Conservation (phyloP, 2,113 vertebrate genomes). For the Panthera uncia region DNA sequence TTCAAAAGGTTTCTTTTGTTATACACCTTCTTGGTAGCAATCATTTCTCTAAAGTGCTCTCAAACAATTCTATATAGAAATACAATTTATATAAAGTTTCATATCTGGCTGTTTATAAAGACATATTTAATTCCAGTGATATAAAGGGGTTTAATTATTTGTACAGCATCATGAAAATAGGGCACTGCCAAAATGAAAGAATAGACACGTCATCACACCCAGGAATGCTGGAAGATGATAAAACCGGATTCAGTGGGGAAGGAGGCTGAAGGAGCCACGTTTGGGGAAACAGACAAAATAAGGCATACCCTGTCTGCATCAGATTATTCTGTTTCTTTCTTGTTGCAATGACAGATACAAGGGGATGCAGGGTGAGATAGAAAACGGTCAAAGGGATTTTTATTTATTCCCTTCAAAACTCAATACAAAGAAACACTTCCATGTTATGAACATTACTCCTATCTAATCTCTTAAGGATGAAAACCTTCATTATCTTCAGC, state of each 20-base stretch:
- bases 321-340: not conserved
- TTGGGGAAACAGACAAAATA: slow-evolving; percentile 22
- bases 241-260: not conserved
- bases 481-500: not conserved
- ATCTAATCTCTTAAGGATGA: not conserved
- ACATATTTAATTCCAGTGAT: not conserved
- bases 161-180: not conserved
- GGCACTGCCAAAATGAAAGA: not conserved
- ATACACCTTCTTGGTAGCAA: not conserved
- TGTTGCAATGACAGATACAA: slow-evolving; percentile 26
- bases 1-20: slow-evolving; percentile 18
- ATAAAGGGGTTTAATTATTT: slow-evolving; percentile 20
- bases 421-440: not conserved
- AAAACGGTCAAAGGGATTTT: slow-evolving; percentile 5
- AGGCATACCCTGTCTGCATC: not conserved
- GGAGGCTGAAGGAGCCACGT: not conserved
- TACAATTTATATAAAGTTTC: not conserved
- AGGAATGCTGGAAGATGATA: not conserved
- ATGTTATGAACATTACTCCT: not conserved
- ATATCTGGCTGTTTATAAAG: not conserved
- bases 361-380: not conserved
- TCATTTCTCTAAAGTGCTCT: not conserved
- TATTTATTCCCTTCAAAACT: slow-evolving; percentile 47
- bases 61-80: slow-evolving; percentile 27
- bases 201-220: not conserved